Evolutionary conservation across 1,140 invertebrate genomes (phyloP).

Genomic region (Hirudo medicinalis): DNA sequence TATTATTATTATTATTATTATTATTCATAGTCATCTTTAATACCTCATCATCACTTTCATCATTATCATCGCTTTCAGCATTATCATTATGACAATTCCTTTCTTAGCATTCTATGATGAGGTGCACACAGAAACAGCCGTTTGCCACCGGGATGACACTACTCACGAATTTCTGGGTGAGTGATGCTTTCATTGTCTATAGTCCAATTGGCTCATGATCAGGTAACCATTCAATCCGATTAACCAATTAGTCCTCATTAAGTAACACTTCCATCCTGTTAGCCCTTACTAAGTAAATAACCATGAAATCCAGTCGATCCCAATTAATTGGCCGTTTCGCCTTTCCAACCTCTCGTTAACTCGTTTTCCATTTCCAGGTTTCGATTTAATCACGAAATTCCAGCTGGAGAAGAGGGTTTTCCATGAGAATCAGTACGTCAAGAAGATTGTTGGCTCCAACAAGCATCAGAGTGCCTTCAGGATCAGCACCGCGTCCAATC

Average conservation of each 20-base stretch:
- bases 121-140: neutral
- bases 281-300: neutral
- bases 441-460: neutral
- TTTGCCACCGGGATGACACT: neutral
- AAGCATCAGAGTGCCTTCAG: neutral
- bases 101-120: too few species aligned
- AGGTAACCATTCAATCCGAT: neutral
- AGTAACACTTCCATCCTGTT: neutral
- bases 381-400: constrained; percentile 2
- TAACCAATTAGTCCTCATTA: neutral
- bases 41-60: too few species aligned
- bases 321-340: neutral
- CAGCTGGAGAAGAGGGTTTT: constrained; percentile 8
- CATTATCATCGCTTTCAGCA: too few species aligned
- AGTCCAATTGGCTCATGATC: neutral
- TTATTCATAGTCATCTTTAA: too few species aligned
- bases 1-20: too few species aligned
- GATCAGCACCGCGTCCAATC: neutral
- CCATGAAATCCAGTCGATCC: neutral
- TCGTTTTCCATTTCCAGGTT: neutral
- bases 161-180: too few species aligned
- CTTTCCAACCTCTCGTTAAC: neutral
- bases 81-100: too few species aligned
- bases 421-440: neutral
- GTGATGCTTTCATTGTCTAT: too few species aligned